These are phyloP conservation scores for Urocitellus parryii DNA, from an alignment of 2,113 vertebrate species.

Conservation along the genomic window DNA sequence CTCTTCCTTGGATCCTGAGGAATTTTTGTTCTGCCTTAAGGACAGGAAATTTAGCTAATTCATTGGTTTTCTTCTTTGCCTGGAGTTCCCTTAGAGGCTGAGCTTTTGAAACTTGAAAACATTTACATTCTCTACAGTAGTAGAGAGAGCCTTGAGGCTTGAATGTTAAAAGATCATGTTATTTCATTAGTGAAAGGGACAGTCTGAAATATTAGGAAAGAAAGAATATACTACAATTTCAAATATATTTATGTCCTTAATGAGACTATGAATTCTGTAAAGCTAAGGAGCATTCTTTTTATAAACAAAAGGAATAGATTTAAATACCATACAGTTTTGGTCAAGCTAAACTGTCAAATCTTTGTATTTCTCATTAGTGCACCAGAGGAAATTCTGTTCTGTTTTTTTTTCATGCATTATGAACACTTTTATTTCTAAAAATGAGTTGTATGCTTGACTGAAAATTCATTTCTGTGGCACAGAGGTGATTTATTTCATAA, in stretches of 20 bases:
- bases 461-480: not conserved
- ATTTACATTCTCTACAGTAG: not conserved
- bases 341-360: not conserved
- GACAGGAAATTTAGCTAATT: not conserved
- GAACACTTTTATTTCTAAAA: conserved; percentile 14
- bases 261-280: not conserved
- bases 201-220: not conserved
- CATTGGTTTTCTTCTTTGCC: not conserved
- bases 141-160: not conserved
- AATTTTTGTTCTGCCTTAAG: not conserved
- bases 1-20: not conserved
- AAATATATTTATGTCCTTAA: not conserved
- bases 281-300: not conserved
- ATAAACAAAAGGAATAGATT: conserved; percentile 23
- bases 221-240: not conserved
- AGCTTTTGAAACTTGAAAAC: conserved; percentile 29
- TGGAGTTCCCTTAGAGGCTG: not conserved
- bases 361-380: not conserved
- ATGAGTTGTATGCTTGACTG: not conserved
- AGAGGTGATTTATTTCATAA: conserved; percentile 38
- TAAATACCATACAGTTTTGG: not conserved
- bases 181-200: not conserved
- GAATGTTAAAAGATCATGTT: not conserved
- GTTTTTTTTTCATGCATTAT: not conserved
- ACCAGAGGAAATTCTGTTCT: not conserved